Evolutionary conservation across 2,888 invertebrate genomes (phyloP).

Genomic region (Diaphora mendica): DNA sequence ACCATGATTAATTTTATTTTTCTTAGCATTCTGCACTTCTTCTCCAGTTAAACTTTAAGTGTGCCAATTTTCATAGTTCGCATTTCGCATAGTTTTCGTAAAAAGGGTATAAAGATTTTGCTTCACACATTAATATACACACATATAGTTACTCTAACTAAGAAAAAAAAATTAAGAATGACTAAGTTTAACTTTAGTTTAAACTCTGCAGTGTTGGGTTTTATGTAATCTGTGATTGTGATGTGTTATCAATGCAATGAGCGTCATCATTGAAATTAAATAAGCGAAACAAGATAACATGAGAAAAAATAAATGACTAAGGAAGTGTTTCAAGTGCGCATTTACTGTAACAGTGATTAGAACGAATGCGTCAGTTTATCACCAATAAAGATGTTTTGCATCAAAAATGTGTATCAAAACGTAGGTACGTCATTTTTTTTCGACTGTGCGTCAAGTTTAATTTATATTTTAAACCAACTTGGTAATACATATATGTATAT

Average conservation of each 20-base stretch:
- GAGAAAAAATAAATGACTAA: neutral
- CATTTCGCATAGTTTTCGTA: no score
- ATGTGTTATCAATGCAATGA: neutral
- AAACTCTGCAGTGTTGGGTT: neutral
- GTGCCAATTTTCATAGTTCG: no score
- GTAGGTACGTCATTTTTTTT: neutral
- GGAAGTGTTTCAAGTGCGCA: neutral
- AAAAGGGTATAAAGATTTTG: no score
- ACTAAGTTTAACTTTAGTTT: no score
- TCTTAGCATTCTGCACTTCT: no score
- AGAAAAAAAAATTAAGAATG: no score
- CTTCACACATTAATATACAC: no score
- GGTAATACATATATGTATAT: no score
- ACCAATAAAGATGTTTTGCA: neutral
- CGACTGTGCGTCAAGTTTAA: neutral
- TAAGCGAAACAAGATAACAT: neutral
- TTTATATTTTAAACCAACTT: no score
- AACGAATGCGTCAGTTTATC: slow-evolving; percentile 1
- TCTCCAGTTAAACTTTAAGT: no score
- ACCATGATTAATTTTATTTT: no score
- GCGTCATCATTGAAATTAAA: neutral
- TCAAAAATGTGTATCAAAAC: slow-evolving; percentile 12
- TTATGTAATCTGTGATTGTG: neutral
- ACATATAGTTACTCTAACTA: no score
- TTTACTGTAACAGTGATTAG: neutral